Conservation (phyloP, 2,888 invertebrate species). For the Lacanobia oleracea region DNA sequence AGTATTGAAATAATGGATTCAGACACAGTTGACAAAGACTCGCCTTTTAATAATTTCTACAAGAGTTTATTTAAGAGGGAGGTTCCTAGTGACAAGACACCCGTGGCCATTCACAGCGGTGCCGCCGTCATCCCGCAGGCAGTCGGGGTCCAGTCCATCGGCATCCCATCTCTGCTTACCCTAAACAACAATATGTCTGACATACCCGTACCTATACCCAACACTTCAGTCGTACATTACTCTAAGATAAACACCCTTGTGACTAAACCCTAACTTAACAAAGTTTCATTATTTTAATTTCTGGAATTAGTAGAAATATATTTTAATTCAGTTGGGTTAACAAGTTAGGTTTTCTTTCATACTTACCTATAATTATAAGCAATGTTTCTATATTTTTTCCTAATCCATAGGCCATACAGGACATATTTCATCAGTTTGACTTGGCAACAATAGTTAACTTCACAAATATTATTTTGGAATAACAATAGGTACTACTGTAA, state of each 20-base stretch:
- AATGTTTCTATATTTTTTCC: too few relatives aligned
- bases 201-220: conserved; percentile 85
- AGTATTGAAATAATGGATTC: conserved; percentile 30
- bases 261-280: conserved; percentile 57
- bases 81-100: conserved; percentile 37
- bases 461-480: neutral
- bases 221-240: conserved; percentile 84
- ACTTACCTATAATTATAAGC: too few relatives aligned
- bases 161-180: conserved; percentile 78
- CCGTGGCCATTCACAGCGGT: conserved; percentile 76
- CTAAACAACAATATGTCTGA: conserved; percentile 81
- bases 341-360: too few relatives aligned
- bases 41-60: conserved; percentile 53
- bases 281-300: neutral
- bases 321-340: neutral
- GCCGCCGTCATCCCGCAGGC: conserved; percentile 77
- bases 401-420: too few relatives aligned
- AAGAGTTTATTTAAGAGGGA: conserved; percentile 69
- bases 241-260: conserved; percentile 82
- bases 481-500: neutral
- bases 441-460: neutral
- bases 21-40: conserved; percentile 45
- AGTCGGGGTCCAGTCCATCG: conserved; percentile 79
- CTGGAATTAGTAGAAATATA: neutral
- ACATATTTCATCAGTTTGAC: neutral